phyloP scores from a whole-genome alignment of 2,888 invertebrate genomes.

The Gisinianus flammeolus region DNA sequence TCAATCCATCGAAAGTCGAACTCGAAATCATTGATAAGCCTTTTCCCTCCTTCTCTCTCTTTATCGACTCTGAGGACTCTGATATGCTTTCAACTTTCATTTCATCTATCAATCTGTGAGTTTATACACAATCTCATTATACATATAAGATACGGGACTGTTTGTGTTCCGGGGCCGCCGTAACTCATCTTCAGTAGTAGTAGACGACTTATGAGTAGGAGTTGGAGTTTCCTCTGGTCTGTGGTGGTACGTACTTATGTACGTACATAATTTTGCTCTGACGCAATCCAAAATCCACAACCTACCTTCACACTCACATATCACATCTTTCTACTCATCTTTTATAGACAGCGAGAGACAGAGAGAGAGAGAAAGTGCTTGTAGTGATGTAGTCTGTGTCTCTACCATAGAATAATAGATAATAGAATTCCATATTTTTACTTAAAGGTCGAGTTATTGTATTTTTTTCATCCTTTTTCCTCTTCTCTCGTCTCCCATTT shows the following conservation, averaged over 20 bases:
- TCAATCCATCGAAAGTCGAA: neutral
- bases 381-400: neutral
- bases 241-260: no score
- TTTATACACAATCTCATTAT: no score
- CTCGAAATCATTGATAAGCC: neutral
- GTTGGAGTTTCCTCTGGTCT: no score
- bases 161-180: neutral
- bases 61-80: neutral
- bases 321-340: neutral
- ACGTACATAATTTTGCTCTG: neutral
- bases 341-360: neutral
- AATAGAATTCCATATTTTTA: neutral
- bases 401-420: neutral
- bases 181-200: no score
- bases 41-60: neutral
- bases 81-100: neutral
- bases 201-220: no score
- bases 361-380: neutral
- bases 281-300: neutral
- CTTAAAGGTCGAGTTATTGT: neutral
- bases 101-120: neutral
- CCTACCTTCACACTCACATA: neutral
- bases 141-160: no score
- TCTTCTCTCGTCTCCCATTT: neutral
- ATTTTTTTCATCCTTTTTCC: neutral